phyloP scores from a whole-genome alignment of 2,113 vertebrate genomes.

The Galemys pyrenaicus region DNA sequence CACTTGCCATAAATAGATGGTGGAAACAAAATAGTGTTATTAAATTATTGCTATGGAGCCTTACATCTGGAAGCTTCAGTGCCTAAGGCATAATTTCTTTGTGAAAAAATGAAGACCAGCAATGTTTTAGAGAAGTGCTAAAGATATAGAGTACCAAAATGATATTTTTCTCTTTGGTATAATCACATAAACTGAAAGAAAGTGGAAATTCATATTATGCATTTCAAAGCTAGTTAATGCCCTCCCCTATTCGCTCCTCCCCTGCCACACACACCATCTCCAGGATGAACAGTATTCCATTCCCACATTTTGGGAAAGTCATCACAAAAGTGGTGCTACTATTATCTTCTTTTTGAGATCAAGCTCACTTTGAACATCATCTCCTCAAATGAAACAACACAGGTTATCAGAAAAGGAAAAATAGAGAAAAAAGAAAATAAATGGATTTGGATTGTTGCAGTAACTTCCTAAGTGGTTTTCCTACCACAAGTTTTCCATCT shows the following conservation, averaged over 20 bases:
- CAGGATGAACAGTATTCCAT: not conserved
- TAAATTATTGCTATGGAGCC: not conserved
- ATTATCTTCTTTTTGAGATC: not conserved
- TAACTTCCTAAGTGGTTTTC: not conserved
- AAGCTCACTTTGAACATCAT: not conserved
- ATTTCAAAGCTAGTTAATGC: not conserved
- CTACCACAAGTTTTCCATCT: not conserved
- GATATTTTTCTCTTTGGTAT: not conserved
- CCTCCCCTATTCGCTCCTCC: not conserved
- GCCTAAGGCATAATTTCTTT: not conserved
- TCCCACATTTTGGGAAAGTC: not conserved
- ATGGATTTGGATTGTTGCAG: not conserved
- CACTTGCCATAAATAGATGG: not conserved
- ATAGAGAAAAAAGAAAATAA: not conserved
- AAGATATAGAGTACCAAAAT: not conserved
- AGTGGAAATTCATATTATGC: not conserved
- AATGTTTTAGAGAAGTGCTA: not conserved
- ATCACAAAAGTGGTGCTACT: not conserved
- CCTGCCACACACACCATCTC: not conserved
- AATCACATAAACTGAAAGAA: not conserved
- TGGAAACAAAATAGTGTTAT: slow-evolving; percentile 15
- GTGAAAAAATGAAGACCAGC: slow-evolving; percentile 8
- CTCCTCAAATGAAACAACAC: not conserved
- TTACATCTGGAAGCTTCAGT: not conserved
- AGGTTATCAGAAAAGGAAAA: not conserved